phyloP scores from a whole-genome alignment of 2,888 invertebrate genomes.

The Drosophila neoperkinsi region DNA sequence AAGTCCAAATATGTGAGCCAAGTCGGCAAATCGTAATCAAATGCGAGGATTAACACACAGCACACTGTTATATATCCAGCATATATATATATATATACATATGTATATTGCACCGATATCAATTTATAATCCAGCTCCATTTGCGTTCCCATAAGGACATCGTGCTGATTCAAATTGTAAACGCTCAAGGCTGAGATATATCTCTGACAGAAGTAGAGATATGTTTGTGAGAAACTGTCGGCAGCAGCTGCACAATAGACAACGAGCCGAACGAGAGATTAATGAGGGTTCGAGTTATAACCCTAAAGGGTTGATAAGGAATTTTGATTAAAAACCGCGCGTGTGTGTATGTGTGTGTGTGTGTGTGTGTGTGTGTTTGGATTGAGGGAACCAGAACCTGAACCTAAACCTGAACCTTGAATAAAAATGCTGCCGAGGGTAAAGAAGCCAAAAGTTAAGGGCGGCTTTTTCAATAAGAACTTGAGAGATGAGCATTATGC shows the following conservation, averaged over 20 bases:
- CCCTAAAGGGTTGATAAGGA: slow-evolving; percentile 67
- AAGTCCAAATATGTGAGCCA: slow-evolving; percentile 52
- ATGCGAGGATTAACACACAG: background rate
- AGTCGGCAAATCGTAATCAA: slow-evolving; percentile 22
- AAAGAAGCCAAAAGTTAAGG: slow-evolving; percentile 38
- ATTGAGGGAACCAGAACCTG: slow-evolving; percentile 7
- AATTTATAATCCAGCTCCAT: slow-evolving; percentile 29
- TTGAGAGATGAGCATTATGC: background rate
- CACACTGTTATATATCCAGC: background rate
- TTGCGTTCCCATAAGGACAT: slow-evolving; percentile 1
- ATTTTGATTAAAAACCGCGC: slow-evolving; percentile 61
- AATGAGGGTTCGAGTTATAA: slow-evolving; percentile 64
- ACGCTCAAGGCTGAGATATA: slow-evolving; percentile 44
- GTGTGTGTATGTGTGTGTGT: slow-evolving; percentile 9
- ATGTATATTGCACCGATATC: slow-evolving; percentile 12
- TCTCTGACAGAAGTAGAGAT: slow-evolving; percentile 16
- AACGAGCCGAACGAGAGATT: slow-evolving; percentile 58
- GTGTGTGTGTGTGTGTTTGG: background rate
- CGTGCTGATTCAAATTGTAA: slow-evolving; percentile 15
- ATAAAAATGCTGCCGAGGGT: slow-evolving; percentile 23
- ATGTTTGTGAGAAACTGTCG: slow-evolving; percentile 45
- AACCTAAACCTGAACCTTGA: slow-evolving; percentile 34
- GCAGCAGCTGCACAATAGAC: slow-evolving; percentile 47
- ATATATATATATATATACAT: background rate
- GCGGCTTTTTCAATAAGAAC: slow-evolving; percentile 12